These are phyloP conservation scores for Ypsolopha scabrella DNA, from an alignment of 2,888 invertebrate species.

Conservation along the genomic window DNA sequence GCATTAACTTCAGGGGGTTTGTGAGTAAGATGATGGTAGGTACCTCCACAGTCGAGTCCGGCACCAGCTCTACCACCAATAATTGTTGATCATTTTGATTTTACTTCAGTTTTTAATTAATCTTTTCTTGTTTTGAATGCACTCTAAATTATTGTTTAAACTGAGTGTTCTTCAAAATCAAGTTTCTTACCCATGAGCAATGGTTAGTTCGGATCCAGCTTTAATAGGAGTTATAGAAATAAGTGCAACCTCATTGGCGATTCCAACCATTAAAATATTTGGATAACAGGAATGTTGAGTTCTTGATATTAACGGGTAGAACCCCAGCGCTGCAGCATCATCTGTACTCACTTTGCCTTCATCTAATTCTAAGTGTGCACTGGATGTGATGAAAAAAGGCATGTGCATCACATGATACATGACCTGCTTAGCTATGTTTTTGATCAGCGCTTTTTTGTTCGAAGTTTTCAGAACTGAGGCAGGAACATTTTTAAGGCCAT, in stretches of 20 bases:
- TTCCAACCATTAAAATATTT: background rate
- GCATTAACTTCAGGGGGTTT: no score
- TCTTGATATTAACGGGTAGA: slow-evolving; percentile 3
- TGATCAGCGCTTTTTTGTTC: background rate
- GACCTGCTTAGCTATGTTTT: background rate
- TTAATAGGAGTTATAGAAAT: slow-evolving; percentile 4
- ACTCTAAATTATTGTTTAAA: no score
- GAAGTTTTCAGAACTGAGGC: background rate
- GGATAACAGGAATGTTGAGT: slow-evolving; percentile 3
- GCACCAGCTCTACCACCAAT: no score
- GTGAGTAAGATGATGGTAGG: no score
- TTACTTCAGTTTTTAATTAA: no score
- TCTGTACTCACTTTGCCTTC: background rate
- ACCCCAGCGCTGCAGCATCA: background rate
- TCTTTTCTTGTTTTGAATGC: no score
- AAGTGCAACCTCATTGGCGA: slow-evolving; percentile 5
- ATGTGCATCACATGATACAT: background rate
- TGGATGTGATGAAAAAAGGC: background rate
- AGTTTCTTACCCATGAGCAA: slow-evolving; percentile 6
- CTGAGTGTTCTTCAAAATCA: no score
- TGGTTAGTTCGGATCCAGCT: slow-evolving; percentile 6
- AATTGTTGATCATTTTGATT: no score
- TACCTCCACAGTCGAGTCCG: no score
- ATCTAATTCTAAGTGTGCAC: background rate
- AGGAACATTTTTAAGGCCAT: background rate